A percentile compares a stretch with the other conserved stretches of the same genome.
Conservation (phyloP, 2,797 vertebrate genomes). For the Benthosema pterotum region DNA sequence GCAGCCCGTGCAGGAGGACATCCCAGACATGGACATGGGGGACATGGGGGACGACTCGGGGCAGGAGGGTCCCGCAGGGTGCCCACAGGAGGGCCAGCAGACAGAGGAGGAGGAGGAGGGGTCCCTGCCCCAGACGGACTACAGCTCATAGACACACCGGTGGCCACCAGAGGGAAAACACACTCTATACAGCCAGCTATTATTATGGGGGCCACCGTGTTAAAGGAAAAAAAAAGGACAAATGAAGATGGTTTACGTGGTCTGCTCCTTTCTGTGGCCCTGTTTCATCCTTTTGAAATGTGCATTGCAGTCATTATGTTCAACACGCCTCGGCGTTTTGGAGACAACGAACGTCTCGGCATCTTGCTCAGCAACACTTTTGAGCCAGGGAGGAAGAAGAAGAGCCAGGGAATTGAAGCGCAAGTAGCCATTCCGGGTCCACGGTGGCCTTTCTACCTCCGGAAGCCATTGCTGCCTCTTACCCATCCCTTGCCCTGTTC, state of each 20-base stretch:
- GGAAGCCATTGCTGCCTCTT: too few species aligned
- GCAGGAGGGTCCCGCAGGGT: slow-evolving; percentile 63
- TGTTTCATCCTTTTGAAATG: too few species aligned
- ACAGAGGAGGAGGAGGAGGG: slow-evolving; percentile 48
- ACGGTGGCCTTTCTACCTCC: too few species aligned
- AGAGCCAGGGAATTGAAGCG: too few species aligned
- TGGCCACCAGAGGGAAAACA: slow-evolving; percentile 30
- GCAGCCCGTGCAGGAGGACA: slow-evolving; percentile 74
- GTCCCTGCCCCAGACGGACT: slow-evolving; percentile 30
- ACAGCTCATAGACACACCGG: slow-evolving; percentile 51
- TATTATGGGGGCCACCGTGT: slow-evolving; percentile 26
- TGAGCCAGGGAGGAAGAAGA: too few species aligned
- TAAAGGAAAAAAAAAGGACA: background rate
- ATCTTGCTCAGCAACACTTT: too few species aligned
- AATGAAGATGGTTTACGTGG: background rate
- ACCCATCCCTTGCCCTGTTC: slow-evolving; percentile 1
- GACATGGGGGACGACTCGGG: slow-evolving; percentile 74
- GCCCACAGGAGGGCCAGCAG: slow-evolving; percentile 62
- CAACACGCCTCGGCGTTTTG: background rate
- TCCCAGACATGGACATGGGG: slow-evolving; percentile 82
- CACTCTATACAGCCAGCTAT: slow-evolving; percentile 12
- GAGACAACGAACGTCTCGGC: too few species aligned
- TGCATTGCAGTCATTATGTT: too few species aligned
- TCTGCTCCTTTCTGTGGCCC: too few species aligned
- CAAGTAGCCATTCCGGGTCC: too few species aligned